Evolutionary conservation across 2,797 vertebrate species (phyloP), one percentile per base, ranked within the genome.

Genomic region (Anabacerthia variegaticeps): DNA sequence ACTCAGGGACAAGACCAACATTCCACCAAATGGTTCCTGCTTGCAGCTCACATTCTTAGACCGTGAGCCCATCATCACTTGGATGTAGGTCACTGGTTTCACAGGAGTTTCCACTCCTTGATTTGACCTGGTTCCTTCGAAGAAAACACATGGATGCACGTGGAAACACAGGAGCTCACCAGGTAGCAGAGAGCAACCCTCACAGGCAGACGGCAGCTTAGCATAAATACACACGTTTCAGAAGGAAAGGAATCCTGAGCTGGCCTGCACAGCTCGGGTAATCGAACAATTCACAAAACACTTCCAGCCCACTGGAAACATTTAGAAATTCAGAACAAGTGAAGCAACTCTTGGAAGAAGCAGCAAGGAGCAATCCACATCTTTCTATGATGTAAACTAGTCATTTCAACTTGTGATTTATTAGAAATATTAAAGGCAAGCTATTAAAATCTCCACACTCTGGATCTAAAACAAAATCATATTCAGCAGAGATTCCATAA

Each of bases 281-380:
- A 95, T 93, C 91, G 73, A 95, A 88, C 83, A 89, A 95, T 82
- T 81, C 66, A 90, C 67, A 94, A 92, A 92, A 82, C 37, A 52
- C 59, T 95, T 91, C 92, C 91, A 97, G 89, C 83, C 16, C 88
- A 78, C 30, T 91, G 67, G 20, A 95, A 93, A 54, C 39, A 88
- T 28, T 93, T 94, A 72, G 88, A 96, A 96, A 96, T 96, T 81
- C 94, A 96, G 76, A 96, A 69, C 32, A 86, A 97, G 79, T 97
- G 95, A 96, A 91, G 76, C 95, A 96, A 94, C 80, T 86, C 73
- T 95, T 96, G 94, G 95, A 97, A 94, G 87, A 92, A 83, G 68
- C n/a, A 75, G 88, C 82, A 73, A 66, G 39, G 62, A 96, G 87
- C 32, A 7, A 91, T 82, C 88, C 88, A 78, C 66, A 59, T 95